Base-by-base conservation (phyloP, 2,888 invertebrate genomes). In the Prenolepis imparis region DNA sequence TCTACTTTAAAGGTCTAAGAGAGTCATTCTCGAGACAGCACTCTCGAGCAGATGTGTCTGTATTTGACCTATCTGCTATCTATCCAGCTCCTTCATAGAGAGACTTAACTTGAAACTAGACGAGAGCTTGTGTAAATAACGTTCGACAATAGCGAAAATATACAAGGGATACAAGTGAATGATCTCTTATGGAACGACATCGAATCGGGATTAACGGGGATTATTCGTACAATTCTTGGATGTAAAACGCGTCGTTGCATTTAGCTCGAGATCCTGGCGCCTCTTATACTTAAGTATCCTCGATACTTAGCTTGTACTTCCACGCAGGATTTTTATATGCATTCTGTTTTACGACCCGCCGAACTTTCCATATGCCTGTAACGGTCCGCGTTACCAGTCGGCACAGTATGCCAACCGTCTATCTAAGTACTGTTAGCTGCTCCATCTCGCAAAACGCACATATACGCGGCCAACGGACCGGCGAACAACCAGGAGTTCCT, bases 301-400 rank as follows among this genome's bases (percentile, higher is more conserved):
- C 41, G 32, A 21, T n/a, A 24, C 21, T 24, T 36, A 28, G 15
- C 39, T 83, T 55, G 55, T 28, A 52, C 28, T 44, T 64, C 41
- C 63, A 57, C 15, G 41, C 39, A 21, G 63, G 8, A 57, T 64
- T 83, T 83, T 80, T 80, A 73, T 59, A 39, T 84, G 66, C 80
- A 84, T 57, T 78, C n/a, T 59, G 36, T 28, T 85, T 73, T 48
- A 87, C 88, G 85, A 89, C 86, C 85, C 87, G 84, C 90, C 90
- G 87, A 91, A 91, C 91, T 92, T 92, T 91, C 91, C 89, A 91
- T 92, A 91, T 91, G 91, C 88, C 88, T 85, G 89, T 92, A 92
- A 92, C 92, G 92, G 92, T 89, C 81, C 80, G 83, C 72, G 85
- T 84, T 88, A 88, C 88, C 90, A 89, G 88, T 87, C 86, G 83